Percentiles rank a stretch among this genome's conserved stretches.
Conservation (phyloP, 1,140 invertebrate species). For the Drosophila pachea region DNA sequence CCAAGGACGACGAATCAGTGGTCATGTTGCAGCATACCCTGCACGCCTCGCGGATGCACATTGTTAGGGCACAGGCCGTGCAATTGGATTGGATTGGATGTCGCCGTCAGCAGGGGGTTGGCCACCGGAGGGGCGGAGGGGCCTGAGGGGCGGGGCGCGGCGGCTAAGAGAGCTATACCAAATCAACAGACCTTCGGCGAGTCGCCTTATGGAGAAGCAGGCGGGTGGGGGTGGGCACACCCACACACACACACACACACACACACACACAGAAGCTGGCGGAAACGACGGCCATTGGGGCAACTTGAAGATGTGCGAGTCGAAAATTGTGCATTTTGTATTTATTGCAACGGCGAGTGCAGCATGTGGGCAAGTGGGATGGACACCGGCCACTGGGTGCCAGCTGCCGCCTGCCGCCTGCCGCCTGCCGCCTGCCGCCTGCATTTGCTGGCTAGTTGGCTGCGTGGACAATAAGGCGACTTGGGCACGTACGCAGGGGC, state of each 20-base stretch:
- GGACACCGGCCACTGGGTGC: background rate
- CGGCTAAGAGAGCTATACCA: slow-evolving; percentile 26
- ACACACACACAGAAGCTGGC: slow-evolving; percentile 39
- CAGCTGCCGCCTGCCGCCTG: slow-evolving; percentile 29
- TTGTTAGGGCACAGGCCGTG: slow-evolving; percentile 67
- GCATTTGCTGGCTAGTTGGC: slow-evolving; percentile 56
- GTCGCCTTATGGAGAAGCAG: slow-evolving; percentile 54
- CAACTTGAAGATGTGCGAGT: slow-evolving; percentile 67
- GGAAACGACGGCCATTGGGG: slow-evolving; percentile 26
- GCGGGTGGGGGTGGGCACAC: background rate
- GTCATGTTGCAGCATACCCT: slow-evolving; percentile 38
- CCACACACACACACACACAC: slow-evolving; percentile 8
- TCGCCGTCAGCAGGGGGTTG: slow-evolving; percentile 35
- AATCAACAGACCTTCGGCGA: slow-evolving; percentile 70
- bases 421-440: slow-evolving; percentile 15
- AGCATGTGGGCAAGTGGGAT: background rate
- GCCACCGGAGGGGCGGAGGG: background rate
- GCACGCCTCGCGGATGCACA: slow-evolving; percentile 58
- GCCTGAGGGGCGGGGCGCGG: background rate
- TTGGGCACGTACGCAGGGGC: slow-evolving; percentile 60
- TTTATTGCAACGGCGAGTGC: slow-evolving; percentile 59
- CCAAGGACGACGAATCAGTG: slow-evolving; percentile 58
- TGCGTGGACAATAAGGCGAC: slow-evolving; percentile 54
- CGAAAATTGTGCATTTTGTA: slow-evolving; percentile 69
- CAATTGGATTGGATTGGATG: slow-evolving; percentile 75